These are phyloP conservation scores for Phylloscopus whistleri DNA, from an alignment of 2,113 vertebrate species.

Conservation along the genomic window DNA sequence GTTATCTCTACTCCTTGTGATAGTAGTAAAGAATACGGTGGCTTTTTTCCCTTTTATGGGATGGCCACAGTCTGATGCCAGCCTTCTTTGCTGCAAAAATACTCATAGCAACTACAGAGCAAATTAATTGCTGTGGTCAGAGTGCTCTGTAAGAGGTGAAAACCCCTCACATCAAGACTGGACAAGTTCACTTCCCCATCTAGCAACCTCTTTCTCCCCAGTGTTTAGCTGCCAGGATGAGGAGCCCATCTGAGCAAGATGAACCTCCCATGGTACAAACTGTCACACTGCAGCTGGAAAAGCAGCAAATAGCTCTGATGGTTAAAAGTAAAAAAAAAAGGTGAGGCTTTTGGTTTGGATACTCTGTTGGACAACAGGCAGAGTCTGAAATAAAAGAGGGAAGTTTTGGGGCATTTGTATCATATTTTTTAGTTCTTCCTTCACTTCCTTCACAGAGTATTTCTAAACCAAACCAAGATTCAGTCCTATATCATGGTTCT, in stretches of 20 bases:
- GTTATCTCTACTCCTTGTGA: neutral
- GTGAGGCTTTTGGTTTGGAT: neutral
- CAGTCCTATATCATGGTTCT: neutral
- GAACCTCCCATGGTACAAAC: neutral
- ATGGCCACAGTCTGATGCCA: neutral
- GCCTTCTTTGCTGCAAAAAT: neutral
- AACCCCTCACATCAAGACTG: neutral
- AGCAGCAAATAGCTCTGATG: neutral
- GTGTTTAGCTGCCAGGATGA: neutral
- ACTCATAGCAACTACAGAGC: neutral
- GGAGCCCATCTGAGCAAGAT: neutral
- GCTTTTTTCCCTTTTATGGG: neutral
- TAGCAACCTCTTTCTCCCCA: neutral
- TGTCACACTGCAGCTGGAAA: neutral
- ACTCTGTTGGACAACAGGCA: neutral
- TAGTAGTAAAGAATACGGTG: neutral
- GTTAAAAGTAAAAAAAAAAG: neutral
- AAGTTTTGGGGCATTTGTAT: neutral
- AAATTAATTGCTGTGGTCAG: neutral
- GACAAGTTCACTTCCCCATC: neutral
- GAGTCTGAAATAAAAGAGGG: neutral
- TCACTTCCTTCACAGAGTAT: neutral
- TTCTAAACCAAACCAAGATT: neutral
- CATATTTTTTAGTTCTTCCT: neutral
- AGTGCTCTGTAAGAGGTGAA: neutral